Base-by-base conservation (phyloP, 1,140 invertebrate genomes). In the Pogonomyrmex barbatus region DNA sequence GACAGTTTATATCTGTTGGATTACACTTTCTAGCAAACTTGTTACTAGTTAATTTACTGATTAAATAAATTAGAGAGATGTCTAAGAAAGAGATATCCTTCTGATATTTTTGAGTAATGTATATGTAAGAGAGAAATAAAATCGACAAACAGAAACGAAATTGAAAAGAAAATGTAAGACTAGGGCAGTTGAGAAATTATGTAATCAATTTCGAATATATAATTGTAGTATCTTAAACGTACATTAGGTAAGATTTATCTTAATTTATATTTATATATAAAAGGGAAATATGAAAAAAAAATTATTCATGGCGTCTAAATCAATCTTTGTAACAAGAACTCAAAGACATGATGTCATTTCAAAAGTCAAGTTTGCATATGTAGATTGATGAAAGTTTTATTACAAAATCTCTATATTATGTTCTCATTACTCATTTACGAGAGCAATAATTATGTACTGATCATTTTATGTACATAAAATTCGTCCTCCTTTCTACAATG, bases 221-320 rank as follows among this genome's bases (percentile, higher is more conserved):
- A 89, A 78, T 6, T 91, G 63, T 91, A 89, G 85, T 85, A 73
- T 89, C 33, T 85, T 70, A 77, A 89, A 63, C n/a, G 8, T 89
- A 82, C 81, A 71, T 54, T 81, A 82, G 70, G 8, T 17, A 79
- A 77, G 24, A 75, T 3, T 30, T 68, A 68, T 50, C 50, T 17
- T 85, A 84, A 60, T 65, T 65, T 85, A 90, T 68, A 68, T 47
- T 50, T 68, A 68, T 10, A 17, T 68, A 65, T 65, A 47, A 67
- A 68, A 47, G 30, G 73, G 70, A 87, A 17, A 83, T 45, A 47
- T 58, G n/a, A 62, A 85, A 24, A 24, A 24, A 24, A 24, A 50
- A 67, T 83, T 83, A 63, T 6, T 52, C 33, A 45, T 30, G 62
- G 14, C 52, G 56, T 45, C 30, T 54, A 30, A 24, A 47, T 75